These are phyloP conservation scores for Eupithecia insigniata DNA, from an alignment of 2,888 invertebrate species.

Conservation along the genomic window DNA sequence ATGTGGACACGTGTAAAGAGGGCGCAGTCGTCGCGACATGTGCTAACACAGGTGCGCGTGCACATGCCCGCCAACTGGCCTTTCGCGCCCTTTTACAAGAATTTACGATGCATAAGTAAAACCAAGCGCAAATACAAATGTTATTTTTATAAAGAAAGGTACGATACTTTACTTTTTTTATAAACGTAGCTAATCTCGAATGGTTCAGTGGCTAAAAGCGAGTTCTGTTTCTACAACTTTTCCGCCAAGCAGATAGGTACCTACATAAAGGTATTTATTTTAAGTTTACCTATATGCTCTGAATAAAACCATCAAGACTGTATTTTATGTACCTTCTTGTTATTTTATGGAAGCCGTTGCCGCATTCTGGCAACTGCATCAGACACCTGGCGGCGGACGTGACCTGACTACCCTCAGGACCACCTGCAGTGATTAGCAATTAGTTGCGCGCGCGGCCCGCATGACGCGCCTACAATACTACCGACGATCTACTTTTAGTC, in stretches of 20 bases:
- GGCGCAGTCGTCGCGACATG: conserved; percentile 47
- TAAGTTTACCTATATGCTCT: neutral
- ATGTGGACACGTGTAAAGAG: conserved; percentile 17
- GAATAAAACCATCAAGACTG: neutral
- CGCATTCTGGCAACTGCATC: conserved; percentile 11
- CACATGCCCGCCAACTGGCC: conserved; percentile 50
- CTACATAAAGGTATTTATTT: neutral
- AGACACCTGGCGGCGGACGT: conserved; percentile 42
- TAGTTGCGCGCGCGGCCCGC: conserved; percentile 24
- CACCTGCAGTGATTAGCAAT: conserved; percentile 45
- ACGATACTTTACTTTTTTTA: neutral
- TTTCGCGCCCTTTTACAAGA: conserved; percentile 39
- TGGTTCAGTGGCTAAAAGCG: neutral
- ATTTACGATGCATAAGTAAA: conserved; percentile 1
- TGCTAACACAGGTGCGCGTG: conserved; percentile 52
- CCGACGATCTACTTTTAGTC: conserved; percentile 14
- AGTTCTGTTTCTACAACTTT: neutral
- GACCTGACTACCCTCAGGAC: conserved; percentile 38
- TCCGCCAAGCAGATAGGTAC: neutral
- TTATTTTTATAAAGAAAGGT: neutral
- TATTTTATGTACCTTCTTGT: neutral
- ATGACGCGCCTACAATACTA: conserved; percentile 9
- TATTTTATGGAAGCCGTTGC: conserved; percentile 9
- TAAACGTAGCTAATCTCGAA: neutral
- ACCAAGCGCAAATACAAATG: conserved; percentile 5